These are phyloP conservation scores for Atta colombica DNA, from an alignment of 1,140 invertebrate genomes.

Conservation along the genomic window DNA sequence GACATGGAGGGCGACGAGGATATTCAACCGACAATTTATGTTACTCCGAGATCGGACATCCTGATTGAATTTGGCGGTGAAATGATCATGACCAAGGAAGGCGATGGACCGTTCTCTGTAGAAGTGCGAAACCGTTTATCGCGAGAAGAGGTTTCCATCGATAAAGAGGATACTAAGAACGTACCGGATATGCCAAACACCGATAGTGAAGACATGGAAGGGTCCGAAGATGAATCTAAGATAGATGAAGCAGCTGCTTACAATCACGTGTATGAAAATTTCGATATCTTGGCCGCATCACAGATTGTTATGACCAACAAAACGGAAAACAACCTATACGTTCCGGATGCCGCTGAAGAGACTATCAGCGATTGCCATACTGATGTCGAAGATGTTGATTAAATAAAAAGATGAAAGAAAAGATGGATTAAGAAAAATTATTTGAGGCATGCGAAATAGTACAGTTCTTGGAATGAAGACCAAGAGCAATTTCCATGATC, in stretches of 20 bases:
- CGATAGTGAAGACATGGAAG: slow-evolving; percentile 84
- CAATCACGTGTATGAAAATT: slow-evolving; percentile 69
- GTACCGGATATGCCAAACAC: slow-evolving; percentile 79
- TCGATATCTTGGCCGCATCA: slow-evolving; percentile 79
- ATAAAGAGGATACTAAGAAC: not conserved
- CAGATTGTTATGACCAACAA: slow-evolving; percentile 84
- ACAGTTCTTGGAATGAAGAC: not conserved
- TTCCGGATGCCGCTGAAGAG: slow-evolving; percentile 74
- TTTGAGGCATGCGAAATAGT: not conserved
- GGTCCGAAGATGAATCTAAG: slow-evolving; percentile 76
- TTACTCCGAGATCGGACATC: slow-evolving; percentile 78
- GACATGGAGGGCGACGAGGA: slow-evolving; percentile 82
- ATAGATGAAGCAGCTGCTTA: slow-evolving; percentile 71
- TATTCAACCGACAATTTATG: slow-evolving; percentile 72
- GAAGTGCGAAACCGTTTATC: slow-evolving; percentile 84
- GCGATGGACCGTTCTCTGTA: slow-evolving; percentile 84
- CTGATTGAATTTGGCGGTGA: slow-evolving; percentile 82
- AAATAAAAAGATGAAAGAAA: slow-evolving; percentile 34
- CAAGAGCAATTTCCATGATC: not conserved
- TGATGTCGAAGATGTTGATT: slow-evolving; percentile 84
- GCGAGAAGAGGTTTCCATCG: slow-evolving; percentile 57
- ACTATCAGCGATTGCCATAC: slow-evolving; percentile 81
- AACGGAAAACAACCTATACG: slow-evolving; percentile 77
- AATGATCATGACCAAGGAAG: slow-evolving; percentile 84
- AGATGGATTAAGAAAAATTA: not conserved